Evolutionary conservation across 1,140 invertebrate genomes (phyloP).

Genomic region (Panulirus ornatus): DNA sequence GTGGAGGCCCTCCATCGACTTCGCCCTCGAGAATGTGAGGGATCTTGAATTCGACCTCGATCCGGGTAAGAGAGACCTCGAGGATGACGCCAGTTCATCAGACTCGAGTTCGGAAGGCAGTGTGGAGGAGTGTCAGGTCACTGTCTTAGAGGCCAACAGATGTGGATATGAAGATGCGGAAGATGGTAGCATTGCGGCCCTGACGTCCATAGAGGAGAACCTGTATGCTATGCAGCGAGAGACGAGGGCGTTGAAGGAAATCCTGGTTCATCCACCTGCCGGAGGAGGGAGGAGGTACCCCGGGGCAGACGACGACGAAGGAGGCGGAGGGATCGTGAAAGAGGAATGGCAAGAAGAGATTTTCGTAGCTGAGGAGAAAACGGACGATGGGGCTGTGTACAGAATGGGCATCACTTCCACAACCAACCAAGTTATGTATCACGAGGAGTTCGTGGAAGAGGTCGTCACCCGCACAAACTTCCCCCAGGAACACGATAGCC

Average conservation of each 20-base stretch:
- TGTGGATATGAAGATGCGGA: neutral
- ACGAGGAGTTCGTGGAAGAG: conserved; percentile 18
- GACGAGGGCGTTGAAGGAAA: conserved; percentile 18
- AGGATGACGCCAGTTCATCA: neutral
- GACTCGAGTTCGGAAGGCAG: neutral
- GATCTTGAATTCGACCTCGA: neutral
- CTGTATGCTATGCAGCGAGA: conserved; percentile 40
- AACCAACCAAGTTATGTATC: conserved; percentile 25
- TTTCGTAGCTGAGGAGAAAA: neutral
- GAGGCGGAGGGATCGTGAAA: neutral
- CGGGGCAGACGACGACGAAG: neutral
- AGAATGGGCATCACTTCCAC: conserved; percentile 15
- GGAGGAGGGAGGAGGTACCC: neutral
- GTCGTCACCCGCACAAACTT: neutral
- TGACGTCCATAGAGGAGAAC: conserved; percentile 24
- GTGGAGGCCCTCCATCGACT: conserved; percentile 22
- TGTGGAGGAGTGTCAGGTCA: neutral
- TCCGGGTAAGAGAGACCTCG: neutral
- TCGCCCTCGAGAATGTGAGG: conserved; percentile 24
- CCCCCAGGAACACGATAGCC: neutral
- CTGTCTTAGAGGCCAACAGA: conserved; percentile 15
- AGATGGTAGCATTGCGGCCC: neutral
- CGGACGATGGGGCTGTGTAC: neutral
- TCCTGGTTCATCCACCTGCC: neutral
- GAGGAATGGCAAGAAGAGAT: conserved; percentile 28